phyloP scores from a whole-genome alignment of 2,113 vertebrate species.

The Polypterus bichir region DNA sequence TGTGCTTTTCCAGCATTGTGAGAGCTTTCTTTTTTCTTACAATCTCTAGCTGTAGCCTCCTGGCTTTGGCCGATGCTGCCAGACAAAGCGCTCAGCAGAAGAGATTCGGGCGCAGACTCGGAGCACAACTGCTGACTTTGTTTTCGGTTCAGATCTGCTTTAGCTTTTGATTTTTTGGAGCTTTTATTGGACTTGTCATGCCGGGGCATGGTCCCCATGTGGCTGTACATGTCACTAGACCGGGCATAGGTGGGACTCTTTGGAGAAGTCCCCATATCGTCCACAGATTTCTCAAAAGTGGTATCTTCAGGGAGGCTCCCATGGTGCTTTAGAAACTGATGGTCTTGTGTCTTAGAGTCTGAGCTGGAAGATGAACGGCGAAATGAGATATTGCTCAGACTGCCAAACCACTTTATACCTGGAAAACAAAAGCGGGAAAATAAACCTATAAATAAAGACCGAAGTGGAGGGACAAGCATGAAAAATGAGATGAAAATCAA shows the following conservation, averaged over 20 bases:
- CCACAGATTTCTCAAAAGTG: conserved; percentile 37
- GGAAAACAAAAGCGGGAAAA: conserved; percentile 16
- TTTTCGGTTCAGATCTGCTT: conserved; percentile 22
- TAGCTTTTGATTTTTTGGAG: conserved; percentile 6
- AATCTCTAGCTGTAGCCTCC: not conserved
- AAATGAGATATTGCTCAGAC: conserved; percentile 61
- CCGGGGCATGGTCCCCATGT: conserved; percentile 84
- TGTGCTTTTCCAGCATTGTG: too few species aligned
- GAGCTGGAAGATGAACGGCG: conserved; percentile 46
- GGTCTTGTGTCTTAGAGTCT: conserved; percentile 16
- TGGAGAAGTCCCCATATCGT: conserved; percentile 59
- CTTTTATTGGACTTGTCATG: conserved; percentile 27
- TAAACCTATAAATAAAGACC: too few species aligned
- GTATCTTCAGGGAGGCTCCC: conserved; percentile 15
- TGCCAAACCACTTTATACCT: conserved; percentile 77
- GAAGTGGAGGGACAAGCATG: too few species aligned
- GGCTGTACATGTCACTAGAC: conserved; percentile 79
- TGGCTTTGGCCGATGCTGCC: not conserved
- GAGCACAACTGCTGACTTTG: conserved; percentile 30
- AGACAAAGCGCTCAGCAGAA: conserved; percentile 4
- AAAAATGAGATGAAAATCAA: too few species aligned
- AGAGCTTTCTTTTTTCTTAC: too few species aligned
- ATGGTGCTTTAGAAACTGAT: not conserved
- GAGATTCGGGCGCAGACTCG: conserved; percentile 12
- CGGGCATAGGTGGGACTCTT: conserved; percentile 60